Base-by-base conservation (phyloP, 2,888 invertebrate genomes). In the Argynnis bischoffii region DNA sequence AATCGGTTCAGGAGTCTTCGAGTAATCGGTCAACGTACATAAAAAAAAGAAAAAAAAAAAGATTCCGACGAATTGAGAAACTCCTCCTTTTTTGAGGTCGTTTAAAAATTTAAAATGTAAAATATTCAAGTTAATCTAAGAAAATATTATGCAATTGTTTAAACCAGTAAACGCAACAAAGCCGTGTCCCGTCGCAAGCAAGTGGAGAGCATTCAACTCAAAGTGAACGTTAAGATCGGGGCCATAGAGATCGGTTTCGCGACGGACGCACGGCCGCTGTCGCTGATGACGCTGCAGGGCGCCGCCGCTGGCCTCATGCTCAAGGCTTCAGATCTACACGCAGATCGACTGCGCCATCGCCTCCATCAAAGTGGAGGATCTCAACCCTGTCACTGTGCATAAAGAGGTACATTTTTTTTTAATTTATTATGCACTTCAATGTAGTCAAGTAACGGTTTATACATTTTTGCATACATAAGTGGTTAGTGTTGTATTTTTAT, bases 331-430 rank as follows among this genome's bases (percentile, higher is more conserved):
- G n/a, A n/a, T n/a, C 0, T 96, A 96, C 80, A 98, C 96, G 0
- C 95, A 96, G 82, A 93, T 98, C 1, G 94, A 95, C 64, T 94
- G 96, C 21, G 93, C 94, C 1, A 92, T 99, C 11, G 94, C 94
- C 54, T 95, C 96, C 70, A 94, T 99, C 63, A 93, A 94, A 61
- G 94, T 99, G 8, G 92, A 94, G 66, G 98, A 99, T 90, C 94
- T 97, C 31, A 96, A 97, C 81, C 94, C 95, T 0, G 76, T 82
- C 0, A 95, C 96, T n/a, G 89, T 95, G 69, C 97, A 99, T 85
- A 95, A 94, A 78, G 94, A 96, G 92, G 98, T 98, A 63, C n/a
- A 26, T n/a, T 2, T 51, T 11, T 53, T 31, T 61, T 35, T 63
- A 46, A 21, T 31, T 59, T 35, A 35, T 6, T 6, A 35, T 35